phyloP scores from a whole-genome alignment of 2,113 vertebrate species.

The Semnopithecus entellus region DNA sequence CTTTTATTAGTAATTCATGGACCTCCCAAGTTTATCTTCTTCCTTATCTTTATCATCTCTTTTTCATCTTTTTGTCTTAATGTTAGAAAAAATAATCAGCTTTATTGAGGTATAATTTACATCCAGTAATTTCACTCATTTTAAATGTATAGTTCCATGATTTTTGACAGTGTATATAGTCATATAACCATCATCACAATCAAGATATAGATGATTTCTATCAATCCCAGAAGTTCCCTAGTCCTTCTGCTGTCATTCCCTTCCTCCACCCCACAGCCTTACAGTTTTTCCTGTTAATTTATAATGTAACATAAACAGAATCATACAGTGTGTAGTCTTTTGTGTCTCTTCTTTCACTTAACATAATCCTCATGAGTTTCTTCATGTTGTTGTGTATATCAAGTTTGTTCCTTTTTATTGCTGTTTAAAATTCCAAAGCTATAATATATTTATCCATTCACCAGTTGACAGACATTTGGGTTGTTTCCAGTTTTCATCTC shows the following conservation, averaged over 20 bases:
- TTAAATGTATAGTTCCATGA: neutral
- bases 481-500: conserved; percentile 26
- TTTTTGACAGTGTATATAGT: neutral
- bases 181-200: neutral
- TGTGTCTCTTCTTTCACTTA: neutral
- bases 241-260: neutral
- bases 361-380: neutral
- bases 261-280: neutral
- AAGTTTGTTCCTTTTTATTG: neutral
- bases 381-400: neutral
- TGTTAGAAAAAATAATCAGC: neutral
- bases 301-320: neutral
- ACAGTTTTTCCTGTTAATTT: neutral
- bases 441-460: neutral
- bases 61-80: neutral
- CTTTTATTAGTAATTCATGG: conserved; percentile 4
- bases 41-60: neutral
- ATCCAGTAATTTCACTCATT: neutral
- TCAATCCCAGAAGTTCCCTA: neutral
- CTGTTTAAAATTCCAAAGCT: neutral
- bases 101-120: neutral
- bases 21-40: neutral
- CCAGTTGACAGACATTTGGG: neutral
- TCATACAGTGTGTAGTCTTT: neutral
- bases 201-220: neutral